Evolutionary conservation across 2,888 invertebrate genomes (phyloP), one percentile per base, ranked within the genome.

Genomic region (Pheosia tremula): DNA sequence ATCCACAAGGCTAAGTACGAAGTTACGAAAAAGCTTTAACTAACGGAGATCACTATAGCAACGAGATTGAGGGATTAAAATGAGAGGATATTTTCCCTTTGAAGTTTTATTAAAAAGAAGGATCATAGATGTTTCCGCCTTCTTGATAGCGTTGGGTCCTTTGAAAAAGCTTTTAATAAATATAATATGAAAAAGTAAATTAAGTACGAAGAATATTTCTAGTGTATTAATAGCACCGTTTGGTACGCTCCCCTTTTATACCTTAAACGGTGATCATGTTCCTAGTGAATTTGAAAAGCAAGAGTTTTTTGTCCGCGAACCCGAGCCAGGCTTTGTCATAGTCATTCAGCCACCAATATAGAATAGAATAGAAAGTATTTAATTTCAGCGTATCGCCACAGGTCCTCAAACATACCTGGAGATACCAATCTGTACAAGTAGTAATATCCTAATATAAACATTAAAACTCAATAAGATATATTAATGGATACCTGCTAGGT

Each of bases 41-140:
- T 54, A 54, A 5, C n/a, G 11, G 47, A n/a, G 10, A 54, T 38
- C 54, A 54, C 54, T 54, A 54, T 54, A 24, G 38, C 54, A 54
- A 54, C 54, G 24, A 9, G 50, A 54, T 54, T 38, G 54, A 10
- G n/a, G 54, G 9, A 38, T 54, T 24, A 36, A 54, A 54, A 37
- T 54, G 38, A 38, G 38, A 38, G 36, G 38, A 38, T 11, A 11
- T 54, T 38, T 54, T 54, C 38, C 38, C 38, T 54, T 54, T 54
- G 38, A 54, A 54, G 54, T 38, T 7, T 54, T 54, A 54, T 8
- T 54, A 54, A 54, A 54, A 54, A 54, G 54, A n/a, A 24, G 54
- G 38, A 11, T 54, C 54, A 38, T 5, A 50, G 50, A 50, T 50
- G 7, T 24, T 54, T 38, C 54, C 54, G 54, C 54, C 11, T 38